These are phyloP conservation scores for Origma solitaria DNA, from an alignment of 2,113 vertebrate genomes.

Conservation along the genomic window DNA sequence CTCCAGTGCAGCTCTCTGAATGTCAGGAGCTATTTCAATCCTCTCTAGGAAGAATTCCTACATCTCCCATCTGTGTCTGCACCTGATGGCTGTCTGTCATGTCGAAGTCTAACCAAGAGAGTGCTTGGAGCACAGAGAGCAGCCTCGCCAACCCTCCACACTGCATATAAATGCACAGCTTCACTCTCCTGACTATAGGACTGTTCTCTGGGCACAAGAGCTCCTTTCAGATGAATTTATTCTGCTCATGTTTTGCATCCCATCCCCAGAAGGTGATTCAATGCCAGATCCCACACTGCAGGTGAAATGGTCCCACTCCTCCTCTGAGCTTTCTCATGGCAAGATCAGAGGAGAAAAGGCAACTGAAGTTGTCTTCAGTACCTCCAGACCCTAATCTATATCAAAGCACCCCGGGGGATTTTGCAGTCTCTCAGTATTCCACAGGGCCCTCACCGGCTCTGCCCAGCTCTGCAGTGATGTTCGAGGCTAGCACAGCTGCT, in stretches of 20 bases:
- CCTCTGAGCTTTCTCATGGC: neutral
- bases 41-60: constrained; percentile 53
- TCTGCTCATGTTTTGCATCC: constrained; percentile 16
- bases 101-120: constrained; percentile 55
- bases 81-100: constrained; percentile 64
- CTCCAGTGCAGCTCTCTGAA: constrained; percentile 42
- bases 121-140: neutral
- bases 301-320: neutral
- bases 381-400: neutral
- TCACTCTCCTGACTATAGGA: constrained; percentile 18
- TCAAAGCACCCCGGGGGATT: neutral
- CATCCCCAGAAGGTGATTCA: neutral
- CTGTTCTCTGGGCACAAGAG: constrained; percentile 43
- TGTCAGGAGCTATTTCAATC: constrained; percentile 53
- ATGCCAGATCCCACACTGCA: constrained; percentile 32
- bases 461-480: rapidly evolving
- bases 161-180: constrained; percentile 62
- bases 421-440: neutral
- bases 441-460: neutral
- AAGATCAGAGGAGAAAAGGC: neutral
- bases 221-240: constrained; percentile 47
- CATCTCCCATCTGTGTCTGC: constrained; percentile 59
- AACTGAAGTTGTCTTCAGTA: neutral
- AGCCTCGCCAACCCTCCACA: constrained; percentile 54
- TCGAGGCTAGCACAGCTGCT: neutral